Evolutionary conservation across 2,113 vertebrate species (phyloP), one percentile per base, ranked within the genome.

Genomic region (Onychostruthus taczanowskii): DNA sequence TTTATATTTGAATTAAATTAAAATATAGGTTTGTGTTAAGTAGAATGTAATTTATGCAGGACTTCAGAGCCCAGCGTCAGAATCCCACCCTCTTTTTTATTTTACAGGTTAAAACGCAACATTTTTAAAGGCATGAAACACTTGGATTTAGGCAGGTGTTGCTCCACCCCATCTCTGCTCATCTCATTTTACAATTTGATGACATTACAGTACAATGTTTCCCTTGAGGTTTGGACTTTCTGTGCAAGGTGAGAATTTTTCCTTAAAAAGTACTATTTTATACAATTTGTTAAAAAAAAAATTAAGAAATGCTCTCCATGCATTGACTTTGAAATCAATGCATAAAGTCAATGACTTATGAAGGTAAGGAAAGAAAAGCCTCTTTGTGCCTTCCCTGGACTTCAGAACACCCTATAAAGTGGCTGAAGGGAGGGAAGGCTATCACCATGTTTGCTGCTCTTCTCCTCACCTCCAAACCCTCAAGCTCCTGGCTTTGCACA

Each of bases 381-480:
- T 23, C 3, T 2, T 39, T 22, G 15, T 30, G 43, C 15, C 31
- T 63, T 74, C 3, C 26, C 10, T 10, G 0, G 2, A 13, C 13
- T 69, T 55, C 3, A 33, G 39, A 41, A 37, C 58, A 72, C 4
- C 26, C 26, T 2, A 0, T 7, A 17, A 15, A 26, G 9, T n/a
- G 61, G 10, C 20, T 4, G 30, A 43, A 61, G 31, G 27, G 12
- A 67, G 7, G 46, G 49, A 4, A 49, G 30, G 23, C 5, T 5
- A 13, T 43, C 0, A 0, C 0, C 1, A 23, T 17, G 5, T 7
- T 28, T 9, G 35, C 41, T 76, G 17, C 62, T 64, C 46, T 73
- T 56, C 21, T 68, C n/a, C 52, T 18, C 62, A 14, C 4, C 39
- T 41, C 28, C 47, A 41, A 69, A 31, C n/a, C 43, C 64, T 58